Conservation (phyloP, 2,113 vertebrate species). For the Prinia subflava region DNA sequence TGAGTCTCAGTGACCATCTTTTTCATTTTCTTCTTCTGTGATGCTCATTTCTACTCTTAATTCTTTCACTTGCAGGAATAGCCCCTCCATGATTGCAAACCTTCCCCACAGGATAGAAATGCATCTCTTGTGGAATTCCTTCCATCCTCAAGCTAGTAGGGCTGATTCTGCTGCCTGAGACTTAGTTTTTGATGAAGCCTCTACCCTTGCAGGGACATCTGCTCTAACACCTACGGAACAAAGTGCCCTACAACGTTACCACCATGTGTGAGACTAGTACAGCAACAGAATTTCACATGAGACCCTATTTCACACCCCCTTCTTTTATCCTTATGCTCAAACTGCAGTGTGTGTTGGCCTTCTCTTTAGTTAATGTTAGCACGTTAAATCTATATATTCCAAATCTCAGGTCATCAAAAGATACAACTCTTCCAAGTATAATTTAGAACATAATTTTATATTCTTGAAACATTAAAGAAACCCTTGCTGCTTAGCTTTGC, state of each 20-base stretch:
- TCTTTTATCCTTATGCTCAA: neutral
- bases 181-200: neutral
- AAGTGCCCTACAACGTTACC: neutral
- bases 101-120: neutral
- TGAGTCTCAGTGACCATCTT: neutral
- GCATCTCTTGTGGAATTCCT: neutral
- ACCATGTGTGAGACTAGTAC: neutral
- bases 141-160: neutral
- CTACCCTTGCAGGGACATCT: neutral
- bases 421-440: neutral
- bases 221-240: neutral
- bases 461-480: neutral
- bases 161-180: neutral
- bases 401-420: neutral
- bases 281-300: neutral
- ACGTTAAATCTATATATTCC: neutral
- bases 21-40: neutral
- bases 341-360: neutral
- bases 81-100: neutral
- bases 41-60: neutral
- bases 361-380: neutral
- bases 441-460: neutral
- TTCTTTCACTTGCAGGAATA: accelerated
- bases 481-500: neutral
- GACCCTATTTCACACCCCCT: accelerated